These are phyloP conservation scores for Hirtodrosophila alboralis DNA, from an alignment of 2,888 invertebrate genomes.

Conservation along the genomic window DNA sequence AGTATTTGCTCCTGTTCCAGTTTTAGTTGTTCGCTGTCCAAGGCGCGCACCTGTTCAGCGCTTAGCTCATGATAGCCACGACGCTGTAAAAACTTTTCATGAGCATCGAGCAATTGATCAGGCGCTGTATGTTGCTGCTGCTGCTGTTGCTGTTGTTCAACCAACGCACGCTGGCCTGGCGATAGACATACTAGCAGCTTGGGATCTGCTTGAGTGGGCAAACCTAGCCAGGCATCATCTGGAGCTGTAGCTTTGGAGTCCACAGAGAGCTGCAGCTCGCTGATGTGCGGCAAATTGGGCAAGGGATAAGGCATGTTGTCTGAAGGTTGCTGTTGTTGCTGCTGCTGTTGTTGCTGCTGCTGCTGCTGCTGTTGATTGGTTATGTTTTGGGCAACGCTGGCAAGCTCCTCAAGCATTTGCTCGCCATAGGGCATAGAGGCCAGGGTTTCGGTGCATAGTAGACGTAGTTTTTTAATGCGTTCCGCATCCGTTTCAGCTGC, in stretches of 20 bases:
- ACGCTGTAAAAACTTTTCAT: slow-evolving; percentile 88
- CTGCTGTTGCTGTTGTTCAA: slow-evolving; percentile 85
- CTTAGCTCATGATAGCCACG: slow-evolving; percentile 86
- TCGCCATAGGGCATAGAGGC: slow-evolving; percentile 89
- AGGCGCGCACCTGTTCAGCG: slow-evolving; percentile 73
- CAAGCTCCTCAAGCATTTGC: slow-evolving; percentile 88
- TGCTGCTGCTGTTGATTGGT: slow-evolving; percentile 44
- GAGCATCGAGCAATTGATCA: slow-evolving; percentile 88
- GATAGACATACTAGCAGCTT: slow-evolving; percentile 88
- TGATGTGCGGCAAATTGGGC: slow-evolving; percentile 85
- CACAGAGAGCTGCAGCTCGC: slow-evolving; percentile 82
- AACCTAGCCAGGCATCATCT: slow-evolving; percentile 85
- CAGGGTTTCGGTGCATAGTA: slow-evolving; percentile 88
- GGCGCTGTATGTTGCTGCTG: slow-evolving; percentile 82
- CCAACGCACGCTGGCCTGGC: slow-evolving; percentile 88
- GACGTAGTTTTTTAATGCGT: slow-evolving; percentile 86
- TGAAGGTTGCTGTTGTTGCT: slow-evolving; percentile 14
- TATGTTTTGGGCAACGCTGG: slow-evolving; percentile 86
- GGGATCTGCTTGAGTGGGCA: slow-evolving; percentile 87
- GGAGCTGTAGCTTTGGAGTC: slow-evolving; percentile 6
- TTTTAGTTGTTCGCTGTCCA: slow-evolving; percentile 75
- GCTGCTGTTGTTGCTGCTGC: slow-evolving; percentile 58
- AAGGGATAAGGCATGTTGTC: slow-evolving; percentile 84
- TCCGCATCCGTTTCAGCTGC: slow-evolving; percentile 47
- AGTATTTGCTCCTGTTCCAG: slow-evolving; percentile 73